A percentile compares a stretch with the other conserved stretches of the same genome.
These are phyloP conservation scores for Notolabrus celidotus DNA, from an alignment of 2,797 vertebrate species.

Conservation along the genomic window DNA sequence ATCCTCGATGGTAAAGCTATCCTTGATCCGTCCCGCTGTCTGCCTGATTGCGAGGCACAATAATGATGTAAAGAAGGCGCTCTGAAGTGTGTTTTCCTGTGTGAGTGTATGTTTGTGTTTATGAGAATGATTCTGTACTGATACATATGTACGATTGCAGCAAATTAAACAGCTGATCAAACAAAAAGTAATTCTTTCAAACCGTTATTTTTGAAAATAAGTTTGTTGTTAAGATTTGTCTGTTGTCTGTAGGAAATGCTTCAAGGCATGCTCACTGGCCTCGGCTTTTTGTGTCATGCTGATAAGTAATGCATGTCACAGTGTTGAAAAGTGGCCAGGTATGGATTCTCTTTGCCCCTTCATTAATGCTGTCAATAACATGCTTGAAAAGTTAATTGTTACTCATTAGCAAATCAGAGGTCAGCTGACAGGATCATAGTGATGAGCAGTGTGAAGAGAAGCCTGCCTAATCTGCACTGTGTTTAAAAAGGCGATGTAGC, in stretches of 20 bases:
- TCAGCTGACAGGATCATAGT: background rate
- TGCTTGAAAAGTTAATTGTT: constrained; percentile 24
- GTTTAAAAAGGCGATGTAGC: background rate
- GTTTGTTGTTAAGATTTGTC: too few relatives aligned
- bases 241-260: too few relatives aligned
- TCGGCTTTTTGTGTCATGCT: background rate
- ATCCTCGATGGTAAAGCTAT: constrained; percentile 39
- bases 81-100: background rate
- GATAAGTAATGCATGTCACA: background rate
- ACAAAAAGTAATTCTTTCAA: too few relatives aligned
- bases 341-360: constrained; percentile 22
- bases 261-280: background rate
- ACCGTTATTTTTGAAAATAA: too few relatives aligned
- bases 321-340: constrained; percentile 5
- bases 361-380: constrained; percentile 6
- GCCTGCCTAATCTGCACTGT: background rate
- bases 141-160: too few relatives aligned
- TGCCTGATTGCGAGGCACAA: constrained; percentile 23
- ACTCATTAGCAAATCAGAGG: constrained; percentile 14
- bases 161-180: too few relatives aligned
- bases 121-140: background rate
- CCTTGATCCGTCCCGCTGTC: constrained; percentile 31
- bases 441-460: background rate
- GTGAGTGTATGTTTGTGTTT: background rate
- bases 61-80: constrained; percentile 26